phyloP scores from a whole-genome alignment of 2,113 vertebrate genomes.

The Sitta europaea region DNA sequence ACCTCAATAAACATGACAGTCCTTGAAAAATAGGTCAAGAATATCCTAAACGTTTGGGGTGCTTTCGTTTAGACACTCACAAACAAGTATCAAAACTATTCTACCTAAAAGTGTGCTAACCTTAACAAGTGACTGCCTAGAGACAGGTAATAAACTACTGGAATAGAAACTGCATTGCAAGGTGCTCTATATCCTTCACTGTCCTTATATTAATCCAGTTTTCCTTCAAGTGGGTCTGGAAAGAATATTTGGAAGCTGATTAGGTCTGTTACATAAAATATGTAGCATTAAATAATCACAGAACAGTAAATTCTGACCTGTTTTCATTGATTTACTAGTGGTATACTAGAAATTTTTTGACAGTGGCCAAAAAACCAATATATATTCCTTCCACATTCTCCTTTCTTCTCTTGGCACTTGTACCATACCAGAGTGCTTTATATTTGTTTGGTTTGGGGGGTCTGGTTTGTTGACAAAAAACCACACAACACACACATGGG shows the following conservation, averaged over 20 bases:
- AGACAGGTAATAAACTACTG: background rate
- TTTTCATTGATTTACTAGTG: background rate
- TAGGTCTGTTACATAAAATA: background rate
- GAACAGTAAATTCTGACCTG: background rate
- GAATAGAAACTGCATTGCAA: background rate
- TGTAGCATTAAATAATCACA: background rate
- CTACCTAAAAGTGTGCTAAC: background rate
- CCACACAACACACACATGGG: rapidly evolving
- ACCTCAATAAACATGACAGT: background rate
- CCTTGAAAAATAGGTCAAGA: background rate
- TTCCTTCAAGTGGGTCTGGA: background rate
- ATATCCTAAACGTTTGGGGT: background rate
- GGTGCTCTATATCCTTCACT: background rate
- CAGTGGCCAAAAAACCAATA: background rate
- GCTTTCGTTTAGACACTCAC: background rate
- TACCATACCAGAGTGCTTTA: background rate
- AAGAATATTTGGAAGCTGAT: background rate
- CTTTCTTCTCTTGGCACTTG: background rate
- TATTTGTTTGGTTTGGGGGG: background rate
- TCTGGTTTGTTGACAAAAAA: background rate
- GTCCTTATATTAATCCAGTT: background rate
- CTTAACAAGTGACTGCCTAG: background rate
- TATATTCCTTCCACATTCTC: background rate
- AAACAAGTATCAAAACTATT: background rate
- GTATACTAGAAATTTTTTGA: background rate